phyloP scores from a whole-genome alignment of 2,797 vertebrate species.

The Malacoraja senta region DNA sequence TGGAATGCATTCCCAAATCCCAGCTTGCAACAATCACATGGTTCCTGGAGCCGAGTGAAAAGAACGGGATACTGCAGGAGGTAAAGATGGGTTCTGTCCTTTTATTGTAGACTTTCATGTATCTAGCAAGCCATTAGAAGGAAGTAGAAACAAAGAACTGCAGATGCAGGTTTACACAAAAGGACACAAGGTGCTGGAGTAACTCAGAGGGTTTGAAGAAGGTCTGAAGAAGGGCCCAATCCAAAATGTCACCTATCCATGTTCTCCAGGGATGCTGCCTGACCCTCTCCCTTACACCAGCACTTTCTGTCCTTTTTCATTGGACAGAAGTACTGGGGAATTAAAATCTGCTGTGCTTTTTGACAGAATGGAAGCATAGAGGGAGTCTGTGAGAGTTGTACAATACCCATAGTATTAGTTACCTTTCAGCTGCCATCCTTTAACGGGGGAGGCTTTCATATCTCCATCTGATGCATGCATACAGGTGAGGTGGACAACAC shows the following conservation, averaged over 20 bases:
- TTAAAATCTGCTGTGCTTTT: background rate
- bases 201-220: too few species aligned
- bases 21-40: constrained; percentile 65
- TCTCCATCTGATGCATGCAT: background rate
- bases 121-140: background rate
- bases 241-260: too few species aligned
- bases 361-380: background rate
- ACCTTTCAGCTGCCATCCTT: background rate
- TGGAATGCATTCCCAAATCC: constrained; percentile 70
- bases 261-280: too few species aligned
- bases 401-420: background rate
- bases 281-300: too few species aligned
- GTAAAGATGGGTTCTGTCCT: constrained; percentile 44
- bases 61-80: constrained; percentile 65
- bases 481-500: background rate
- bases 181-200: too few species aligned
- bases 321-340: background rate
- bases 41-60: constrained; percentile 66
- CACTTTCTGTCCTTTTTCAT: too few species aligned
- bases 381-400: background rate
- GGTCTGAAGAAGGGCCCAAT: too few species aligned
- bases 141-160: too few species aligned
- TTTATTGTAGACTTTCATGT: background rate
- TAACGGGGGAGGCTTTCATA: too few species aligned
- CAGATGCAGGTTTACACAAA: too few species aligned